These are phyloP conservation scores for Aphidius ervi DNA, from an alignment of 1,140 invertebrate species.

Conservation along the genomic window DNA sequence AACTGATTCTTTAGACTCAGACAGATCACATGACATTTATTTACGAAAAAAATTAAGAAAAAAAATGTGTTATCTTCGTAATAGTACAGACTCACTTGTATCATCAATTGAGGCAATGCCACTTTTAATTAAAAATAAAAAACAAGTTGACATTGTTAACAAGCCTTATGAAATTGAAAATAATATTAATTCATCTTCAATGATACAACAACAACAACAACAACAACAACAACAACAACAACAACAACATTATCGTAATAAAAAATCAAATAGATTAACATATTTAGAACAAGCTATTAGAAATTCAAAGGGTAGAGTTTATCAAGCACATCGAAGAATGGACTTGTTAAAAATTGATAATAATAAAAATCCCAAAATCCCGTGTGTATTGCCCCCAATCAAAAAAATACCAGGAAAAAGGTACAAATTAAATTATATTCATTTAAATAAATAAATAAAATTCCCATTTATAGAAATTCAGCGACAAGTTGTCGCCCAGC, in stretches of 20 bases:
- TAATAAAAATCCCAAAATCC: too few species aligned
- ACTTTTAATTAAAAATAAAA: not conserved
- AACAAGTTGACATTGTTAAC: too few species aligned
- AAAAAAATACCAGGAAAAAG: not conserved
- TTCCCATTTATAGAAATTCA: conserved; percentile 32
- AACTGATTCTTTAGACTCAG: conserved; percentile 15
- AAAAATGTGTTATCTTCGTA: conserved; percentile 31
- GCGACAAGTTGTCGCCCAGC: conserved; percentile 33
- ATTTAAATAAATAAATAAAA: not conserved
- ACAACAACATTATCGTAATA: not conserved
- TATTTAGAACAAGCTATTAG: conserved; percentile 21
- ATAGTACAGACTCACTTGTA: conserved; percentile 33
- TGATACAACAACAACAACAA: too few species aligned
- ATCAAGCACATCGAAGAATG: conserved; percentile 15
- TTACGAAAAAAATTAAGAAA: conserved; percentile 25
- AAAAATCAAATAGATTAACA: conserved; percentile 6
- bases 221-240: not conserved
- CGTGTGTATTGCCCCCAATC: not conserved
- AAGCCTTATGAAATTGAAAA: too few species aligned
- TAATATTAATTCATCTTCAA: too few species aligned
- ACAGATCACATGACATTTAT: conserved; percentile 1
- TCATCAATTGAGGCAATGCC: conserved; percentile 28
- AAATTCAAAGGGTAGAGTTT: conserved; percentile 20
- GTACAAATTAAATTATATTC: conserved; percentile 1
- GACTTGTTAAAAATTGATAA: conserved; percentile 13